These are phyloP conservation scores for Catostomus latipinnis DNA, from an alignment of 2,797 vertebrate species.

Conservation along the genomic window DNA sequence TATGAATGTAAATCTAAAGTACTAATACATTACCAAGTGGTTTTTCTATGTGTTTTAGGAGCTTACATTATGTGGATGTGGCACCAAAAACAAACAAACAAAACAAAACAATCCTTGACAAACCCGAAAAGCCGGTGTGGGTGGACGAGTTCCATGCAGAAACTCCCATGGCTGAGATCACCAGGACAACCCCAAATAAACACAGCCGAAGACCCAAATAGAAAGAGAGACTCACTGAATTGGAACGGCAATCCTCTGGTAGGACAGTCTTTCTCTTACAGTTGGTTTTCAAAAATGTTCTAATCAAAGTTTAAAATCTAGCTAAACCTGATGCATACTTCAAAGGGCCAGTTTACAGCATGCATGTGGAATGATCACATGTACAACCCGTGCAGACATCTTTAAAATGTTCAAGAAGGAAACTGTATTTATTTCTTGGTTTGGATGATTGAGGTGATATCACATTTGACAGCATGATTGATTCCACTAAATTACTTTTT, in stretches of 20 bases:
- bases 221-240: not conserved
- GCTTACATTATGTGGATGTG: too few relatives aligned
- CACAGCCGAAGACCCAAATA: not conserved
- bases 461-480: not conserved
- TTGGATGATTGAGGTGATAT: not conserved
- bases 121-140: conserved; percentile 31
- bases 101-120: not conserved
- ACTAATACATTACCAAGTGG: too few relatives aligned
- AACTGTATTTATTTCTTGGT: too few relatives aligned
- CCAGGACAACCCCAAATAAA: conserved; percentile 43
- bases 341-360: not conserved
- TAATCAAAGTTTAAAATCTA: not conserved
- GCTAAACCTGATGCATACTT: not conserved
- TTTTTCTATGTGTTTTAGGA: too few relatives aligned
- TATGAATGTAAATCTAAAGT: too few relatives aligned
- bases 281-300: not conserved
- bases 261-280: not conserved
- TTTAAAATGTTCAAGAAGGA: too few relatives aligned
- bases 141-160: conserved; percentile 1
- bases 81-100: too few relatives aligned
- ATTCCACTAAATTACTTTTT: not conserved
- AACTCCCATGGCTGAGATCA: conserved; percentile 19
- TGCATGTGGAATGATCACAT: not conserved
- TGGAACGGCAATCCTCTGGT: not conserved
- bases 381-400: not conserved